phyloP scores from a whole-genome alignment of 2,113 vertebrate species.

The Mesocricetus auratus region DNA sequence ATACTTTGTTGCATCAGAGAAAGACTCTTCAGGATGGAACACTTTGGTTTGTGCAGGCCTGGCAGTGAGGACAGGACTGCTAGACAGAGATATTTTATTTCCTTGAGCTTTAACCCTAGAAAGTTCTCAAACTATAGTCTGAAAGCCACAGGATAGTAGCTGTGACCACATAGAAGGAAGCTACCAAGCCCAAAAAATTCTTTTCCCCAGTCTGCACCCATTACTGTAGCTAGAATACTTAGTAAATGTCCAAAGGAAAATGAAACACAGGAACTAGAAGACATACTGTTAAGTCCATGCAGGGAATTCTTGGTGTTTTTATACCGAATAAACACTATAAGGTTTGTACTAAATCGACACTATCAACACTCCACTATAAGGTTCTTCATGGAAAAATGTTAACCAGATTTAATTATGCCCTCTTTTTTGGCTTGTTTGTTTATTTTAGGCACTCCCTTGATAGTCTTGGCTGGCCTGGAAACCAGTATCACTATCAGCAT shows the following conservation, averaged over 20 bases:
- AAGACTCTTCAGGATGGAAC: not conserved
- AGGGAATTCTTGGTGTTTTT: not conserved
- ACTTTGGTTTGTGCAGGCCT: not conserved
- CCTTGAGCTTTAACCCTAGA: not conserved
- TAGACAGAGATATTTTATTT: not conserved
- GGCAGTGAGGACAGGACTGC: too few relatives aligned
- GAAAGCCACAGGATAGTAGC: not conserved
- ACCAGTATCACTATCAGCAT: too few relatives aligned
- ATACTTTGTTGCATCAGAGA: not conserved
- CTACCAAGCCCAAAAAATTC: not conserved
- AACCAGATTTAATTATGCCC: not conserved
- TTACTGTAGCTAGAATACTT: not conserved
- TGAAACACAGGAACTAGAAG: not conserved
- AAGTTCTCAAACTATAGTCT: not conserved
- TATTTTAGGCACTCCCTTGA: too few relatives aligned
- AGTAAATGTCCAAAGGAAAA: too few relatives aligned
- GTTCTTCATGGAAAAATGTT: not conserved
- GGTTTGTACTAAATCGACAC: too few relatives aligned
- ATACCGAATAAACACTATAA: not conserved
- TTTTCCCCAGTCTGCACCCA: not conserved
- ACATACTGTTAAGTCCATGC: not conserved
- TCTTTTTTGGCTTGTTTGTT: not conserved
- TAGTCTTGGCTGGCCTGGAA: not conserved
- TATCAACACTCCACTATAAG: not conserved
- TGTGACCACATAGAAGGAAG: too few relatives aligned